These are phyloP conservation scores for Acrocephalus scirpaceus DNA, from an alignment of 2,797 vertebrate species.

Conservation along the genomic window DNA sequence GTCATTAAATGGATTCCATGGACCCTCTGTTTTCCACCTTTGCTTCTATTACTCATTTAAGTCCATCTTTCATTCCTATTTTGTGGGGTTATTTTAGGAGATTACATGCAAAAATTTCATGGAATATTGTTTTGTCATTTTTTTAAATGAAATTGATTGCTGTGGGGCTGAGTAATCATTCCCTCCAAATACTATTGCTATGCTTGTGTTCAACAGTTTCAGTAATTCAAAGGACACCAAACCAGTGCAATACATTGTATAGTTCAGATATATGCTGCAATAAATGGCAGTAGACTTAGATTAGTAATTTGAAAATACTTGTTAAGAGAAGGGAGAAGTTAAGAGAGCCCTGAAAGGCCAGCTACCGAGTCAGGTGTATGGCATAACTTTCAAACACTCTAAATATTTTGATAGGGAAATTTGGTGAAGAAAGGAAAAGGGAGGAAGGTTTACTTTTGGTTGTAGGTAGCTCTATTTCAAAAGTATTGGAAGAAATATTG, in stretches of 20 bases:
- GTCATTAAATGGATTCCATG: not conserved
- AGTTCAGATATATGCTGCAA: not conserved
- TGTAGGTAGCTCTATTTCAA: not conserved
- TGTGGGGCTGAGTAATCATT: not conserved
- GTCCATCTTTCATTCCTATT: not conserved
- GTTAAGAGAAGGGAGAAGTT: not conserved
- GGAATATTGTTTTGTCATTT: not conserved
- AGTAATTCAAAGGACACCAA: not conserved
- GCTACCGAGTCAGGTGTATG: not conserved
- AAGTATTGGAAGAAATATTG: not conserved
- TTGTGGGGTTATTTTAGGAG: not conserved
- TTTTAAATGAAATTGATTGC: not conserved
- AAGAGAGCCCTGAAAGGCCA: not conserved
- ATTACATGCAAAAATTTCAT: not conserved
- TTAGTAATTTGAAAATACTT: not conserved
- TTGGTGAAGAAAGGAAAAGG: not conserved
- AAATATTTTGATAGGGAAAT: not conserved
- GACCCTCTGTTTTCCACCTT: not conserved
- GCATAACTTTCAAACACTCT: not conserved
- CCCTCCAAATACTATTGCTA: not conserved
- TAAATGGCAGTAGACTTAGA: not conserved
- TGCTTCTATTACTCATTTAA: not conserved
- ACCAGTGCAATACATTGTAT: not conserved
- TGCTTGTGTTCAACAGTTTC: not conserved
- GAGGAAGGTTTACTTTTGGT: not conserved